Percentiles rank a stretch among this genome's conserved stretches.
These are phyloP conservation scores for Gasteruption jaculator DNA, from an alignment of 2,888 invertebrate species.

Conservation along the genomic window DNA sequence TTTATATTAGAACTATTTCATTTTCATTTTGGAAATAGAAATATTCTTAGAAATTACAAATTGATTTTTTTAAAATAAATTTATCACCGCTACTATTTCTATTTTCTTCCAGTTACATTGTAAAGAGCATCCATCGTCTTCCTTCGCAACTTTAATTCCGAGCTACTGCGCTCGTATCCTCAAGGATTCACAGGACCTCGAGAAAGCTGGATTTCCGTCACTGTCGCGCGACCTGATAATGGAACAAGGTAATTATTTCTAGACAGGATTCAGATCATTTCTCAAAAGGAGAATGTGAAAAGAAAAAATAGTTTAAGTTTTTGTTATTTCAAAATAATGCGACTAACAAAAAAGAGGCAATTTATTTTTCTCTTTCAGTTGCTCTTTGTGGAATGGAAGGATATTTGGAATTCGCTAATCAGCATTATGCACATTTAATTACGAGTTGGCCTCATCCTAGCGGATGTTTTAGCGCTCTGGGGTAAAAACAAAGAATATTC, in stretches of 20 bases:
- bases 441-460: conserved; percentile 46
- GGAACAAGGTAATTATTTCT: conserved; percentile 41
- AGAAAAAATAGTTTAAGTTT: no score
- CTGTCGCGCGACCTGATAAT: conserved; percentile 39
- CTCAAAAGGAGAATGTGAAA: no score
- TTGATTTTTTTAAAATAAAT: background rate
- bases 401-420: conserved; percentile 48
- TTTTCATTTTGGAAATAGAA: conserved; percentile 4
- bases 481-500: conserved; percentile 27
- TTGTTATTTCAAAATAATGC: no score
- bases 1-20: no score
- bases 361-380: conserved; percentile 37
- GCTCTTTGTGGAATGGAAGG: conserved; percentile 54
- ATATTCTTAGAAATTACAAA: background rate
- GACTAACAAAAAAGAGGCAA: no score
- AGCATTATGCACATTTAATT: conserved; percentile 43
- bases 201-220: conserved; percentile 33
- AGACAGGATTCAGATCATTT: background rate
- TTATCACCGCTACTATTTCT: background rate
- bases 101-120: conserved; percentile 28
- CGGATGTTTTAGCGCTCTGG: conserved; percentile 45
- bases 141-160: conserved; percentile 21
- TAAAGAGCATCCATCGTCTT: conserved; percentile 7
- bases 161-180: conserved; percentile 38
- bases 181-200: conserved; percentile 37